A percentile compares a stretch with the other conserved stretches of the same genome.
Conservation (phyloP, 2,888 invertebrate genomes). For the Fissipunctia ypsillon region DNA sequence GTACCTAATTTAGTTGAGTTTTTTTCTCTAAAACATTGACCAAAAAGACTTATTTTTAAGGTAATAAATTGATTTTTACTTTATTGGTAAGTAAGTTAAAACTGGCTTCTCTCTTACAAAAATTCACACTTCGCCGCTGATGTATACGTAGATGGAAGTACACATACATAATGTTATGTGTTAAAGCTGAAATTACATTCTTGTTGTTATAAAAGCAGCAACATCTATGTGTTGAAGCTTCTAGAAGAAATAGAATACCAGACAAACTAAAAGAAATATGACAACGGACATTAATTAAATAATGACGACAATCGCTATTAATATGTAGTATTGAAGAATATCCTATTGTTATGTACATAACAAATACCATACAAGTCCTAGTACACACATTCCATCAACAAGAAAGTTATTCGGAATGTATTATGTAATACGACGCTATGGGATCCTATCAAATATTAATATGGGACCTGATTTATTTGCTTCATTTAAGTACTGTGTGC, state of each 20-base stretch:
- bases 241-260: background rate
- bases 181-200: background rate
- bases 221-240: background rate
- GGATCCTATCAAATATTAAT: slow-evolving; percentile 53
- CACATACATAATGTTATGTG: slow-evolving; percentile 8
- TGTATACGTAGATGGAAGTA: too few relatives aligned
- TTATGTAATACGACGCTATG: slow-evolving; percentile 47
- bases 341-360: slow-evolving; percentile 31
- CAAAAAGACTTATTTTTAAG: too few relatives aligned
- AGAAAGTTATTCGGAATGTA: slow-evolving; percentile 47
- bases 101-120: too few relatives aligned
- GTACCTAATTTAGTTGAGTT: too few relatives aligned
- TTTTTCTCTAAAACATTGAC: too few relatives aligned
- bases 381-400: slow-evolving; percentile 37
- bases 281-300: background rate
- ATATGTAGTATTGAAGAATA: background rate
- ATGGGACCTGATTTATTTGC: slow-evolving; percentile 45
- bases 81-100: too few relatives aligned
- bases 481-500: slow-evolving; percentile 31
- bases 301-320: slow-evolving; percentile 11
- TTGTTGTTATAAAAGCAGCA: background rate
- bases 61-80: too few relatives aligned
- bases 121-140: too few relatives aligned
- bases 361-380: slow-evolving; percentile 33
- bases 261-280: background rate